phyloP scores from a whole-genome alignment of 2,113 vertebrate genomes.

The Chaenogobius annularis region DNA sequence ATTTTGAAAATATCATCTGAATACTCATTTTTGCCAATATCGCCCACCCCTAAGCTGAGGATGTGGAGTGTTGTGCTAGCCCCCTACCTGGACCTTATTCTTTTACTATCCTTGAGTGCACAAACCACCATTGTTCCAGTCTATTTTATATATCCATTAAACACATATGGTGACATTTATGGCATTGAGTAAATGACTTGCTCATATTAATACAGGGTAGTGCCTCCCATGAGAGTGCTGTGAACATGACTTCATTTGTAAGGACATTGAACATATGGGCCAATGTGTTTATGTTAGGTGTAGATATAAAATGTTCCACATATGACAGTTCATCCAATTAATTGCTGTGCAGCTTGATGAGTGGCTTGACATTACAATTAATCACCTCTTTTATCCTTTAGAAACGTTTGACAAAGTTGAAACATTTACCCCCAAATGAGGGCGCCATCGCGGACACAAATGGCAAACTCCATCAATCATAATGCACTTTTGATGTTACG shows the following conservation, averaged over 20 bases:
- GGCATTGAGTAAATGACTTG: constrained; percentile 7
- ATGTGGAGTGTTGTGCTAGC: neutral
- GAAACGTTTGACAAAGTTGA: constrained; percentile 32
- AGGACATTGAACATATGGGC: constrained; percentile 32
- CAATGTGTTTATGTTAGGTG: constrained; percentile 9
- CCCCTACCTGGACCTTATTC: neutral
- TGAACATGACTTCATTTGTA: constrained; percentile 18
- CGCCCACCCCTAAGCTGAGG: too few species aligned
- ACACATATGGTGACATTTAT: constrained; percentile 24
- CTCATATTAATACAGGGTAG: constrained; percentile 17
- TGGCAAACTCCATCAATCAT: constrained; percentile 70
- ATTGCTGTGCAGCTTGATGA: constrained; percentile 15
- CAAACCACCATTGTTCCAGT: neutral
- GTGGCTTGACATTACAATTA: constrained; percentile 35
- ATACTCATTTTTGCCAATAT: too few species aligned
- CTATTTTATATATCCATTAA: constrained; percentile 5
- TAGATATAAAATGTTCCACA: neutral
- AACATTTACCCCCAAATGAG: constrained; percentile 19
- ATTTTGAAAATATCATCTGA: too few species aligned
- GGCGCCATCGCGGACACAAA: constrained; percentile 52
- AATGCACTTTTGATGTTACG: constrained; percentile 49
- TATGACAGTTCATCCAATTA: constrained; percentile 14
- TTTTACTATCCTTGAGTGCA: neutral
- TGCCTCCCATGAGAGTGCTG: constrained; percentile 11
- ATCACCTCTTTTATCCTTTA: constrained; percentile 37